Percentiles rank a stretch among this genome's conserved stretches.
These are phyloP conservation scores for Myotis findleyi DNA, from an alignment of 2,797 vertebrate species.

Conservation along the genomic window DNA sequence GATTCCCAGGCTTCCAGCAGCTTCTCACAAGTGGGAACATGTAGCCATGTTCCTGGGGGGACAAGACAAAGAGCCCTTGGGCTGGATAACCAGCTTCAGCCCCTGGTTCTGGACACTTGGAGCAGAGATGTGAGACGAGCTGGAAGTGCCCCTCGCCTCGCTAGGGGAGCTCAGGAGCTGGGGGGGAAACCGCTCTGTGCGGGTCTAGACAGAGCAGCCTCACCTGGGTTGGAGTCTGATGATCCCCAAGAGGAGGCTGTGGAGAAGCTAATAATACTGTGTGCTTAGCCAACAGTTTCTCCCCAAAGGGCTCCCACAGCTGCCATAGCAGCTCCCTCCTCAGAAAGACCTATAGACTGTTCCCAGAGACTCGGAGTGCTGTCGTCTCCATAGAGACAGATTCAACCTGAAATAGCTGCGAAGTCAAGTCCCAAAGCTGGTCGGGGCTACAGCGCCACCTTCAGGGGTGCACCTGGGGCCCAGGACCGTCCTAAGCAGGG, in stretches of 20 bases:
- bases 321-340: background rate
- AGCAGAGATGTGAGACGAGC: background rate
- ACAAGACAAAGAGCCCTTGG: background rate
- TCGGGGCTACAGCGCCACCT: background rate
- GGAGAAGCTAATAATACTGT: background rate
- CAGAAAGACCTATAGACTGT: background rate
- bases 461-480: background rate
- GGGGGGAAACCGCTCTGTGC: background rate
- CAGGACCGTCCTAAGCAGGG: background rate
- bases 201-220: background rate
- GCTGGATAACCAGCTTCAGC: background rate
- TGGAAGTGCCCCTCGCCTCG: background rate
- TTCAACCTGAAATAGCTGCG: background rate
- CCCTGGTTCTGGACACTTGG: background rate
- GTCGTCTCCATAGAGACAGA: background rate
- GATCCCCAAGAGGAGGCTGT: background rate
- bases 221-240: background rate
- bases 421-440: background rate
- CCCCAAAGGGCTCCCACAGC: background rate
- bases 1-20: background rate
- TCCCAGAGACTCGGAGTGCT: background rate
- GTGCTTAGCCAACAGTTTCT: background rate
- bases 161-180: background rate
- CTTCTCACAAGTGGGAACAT: background rate
- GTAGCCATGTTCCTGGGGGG: background rate